Percentiles rank a stretch among this genome's conserved stretches.
phyloP scores from a whole-genome alignment of 2,113 vertebrate species.

The Bothrops jararaca region DNA sequence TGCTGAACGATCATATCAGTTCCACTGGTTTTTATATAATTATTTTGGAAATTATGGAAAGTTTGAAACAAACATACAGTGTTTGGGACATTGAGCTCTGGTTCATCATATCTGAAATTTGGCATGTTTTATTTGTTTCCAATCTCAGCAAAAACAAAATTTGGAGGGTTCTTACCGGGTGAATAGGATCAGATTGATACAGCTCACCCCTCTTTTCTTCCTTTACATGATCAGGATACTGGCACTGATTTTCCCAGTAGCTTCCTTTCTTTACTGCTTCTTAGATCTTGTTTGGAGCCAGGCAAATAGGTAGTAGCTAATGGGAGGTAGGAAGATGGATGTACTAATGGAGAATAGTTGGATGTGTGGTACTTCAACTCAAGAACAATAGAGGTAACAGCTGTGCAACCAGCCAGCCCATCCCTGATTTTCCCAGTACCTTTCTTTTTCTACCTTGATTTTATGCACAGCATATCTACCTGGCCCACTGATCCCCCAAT shows the following conservation, averaged over 20 bases:
- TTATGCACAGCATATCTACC: neutral
- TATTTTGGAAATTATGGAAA: neutral
- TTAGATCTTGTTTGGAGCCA: neutral
- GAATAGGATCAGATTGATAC: neutral
- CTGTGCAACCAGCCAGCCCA: neutral
- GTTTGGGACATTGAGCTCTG: neutral
- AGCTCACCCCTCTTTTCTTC: neutral
- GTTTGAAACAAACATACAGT: neutral
- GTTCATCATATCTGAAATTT: neutral
- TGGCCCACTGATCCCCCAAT: neutral
- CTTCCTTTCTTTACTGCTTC: neutral
- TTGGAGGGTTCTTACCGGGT: neutral
- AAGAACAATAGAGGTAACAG: neutral
- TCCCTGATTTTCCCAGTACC: neutral
- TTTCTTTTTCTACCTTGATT: neutral
- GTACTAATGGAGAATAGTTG: neutral
- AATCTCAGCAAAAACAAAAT: neutral
- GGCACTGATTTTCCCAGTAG: neutral
- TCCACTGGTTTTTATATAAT: slow-evolving; percentile 40
- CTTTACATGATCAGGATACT: neutral
- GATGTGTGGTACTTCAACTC: neutral
- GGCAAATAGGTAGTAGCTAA: neutral
- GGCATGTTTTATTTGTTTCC: neutral
- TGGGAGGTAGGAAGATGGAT: neutral
- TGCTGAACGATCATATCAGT: slow-evolving; percentile 38